Conservation (phyloP, 2,888 invertebrate species). For the Plebejus anna region DNA sequence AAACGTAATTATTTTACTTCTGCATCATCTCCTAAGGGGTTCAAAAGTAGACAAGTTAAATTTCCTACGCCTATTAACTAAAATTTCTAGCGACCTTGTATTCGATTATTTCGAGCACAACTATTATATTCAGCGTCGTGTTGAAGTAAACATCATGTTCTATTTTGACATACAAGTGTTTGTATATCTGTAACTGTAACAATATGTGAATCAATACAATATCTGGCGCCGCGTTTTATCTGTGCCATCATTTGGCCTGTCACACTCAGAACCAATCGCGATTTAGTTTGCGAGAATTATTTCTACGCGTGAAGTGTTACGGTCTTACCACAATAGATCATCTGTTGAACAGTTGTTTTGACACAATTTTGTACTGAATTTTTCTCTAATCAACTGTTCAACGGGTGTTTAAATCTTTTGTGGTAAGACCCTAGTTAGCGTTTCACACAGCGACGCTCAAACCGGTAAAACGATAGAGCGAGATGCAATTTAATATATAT, state of each 20-base stretch:
- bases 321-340: no score
- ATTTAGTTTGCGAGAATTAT: background rate
- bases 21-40: no score
- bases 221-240: constrained; percentile 1
- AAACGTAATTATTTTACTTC: no score
- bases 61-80: background rate
- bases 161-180: background rate
- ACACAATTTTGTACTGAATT: no score
- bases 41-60: no score
- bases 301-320: background rate
- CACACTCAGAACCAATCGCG: background rate
- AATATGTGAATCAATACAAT: background rate
- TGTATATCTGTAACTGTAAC: background rate
- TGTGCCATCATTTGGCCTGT: constrained; percentile 18
- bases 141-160: background rate
- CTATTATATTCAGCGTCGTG: background rate
- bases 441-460: background rate
- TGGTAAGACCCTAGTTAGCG: no score
- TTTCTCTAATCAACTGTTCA: no score
- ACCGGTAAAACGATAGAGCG: no score
- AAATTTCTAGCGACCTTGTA: background rate
- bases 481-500: no score
- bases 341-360: no score
- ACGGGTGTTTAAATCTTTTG: no score
- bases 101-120: background rate